Evolutionary conservation across 2,113 vertebrate genomes (phyloP).

Genomic region (Arothron firmamentum): DNA sequence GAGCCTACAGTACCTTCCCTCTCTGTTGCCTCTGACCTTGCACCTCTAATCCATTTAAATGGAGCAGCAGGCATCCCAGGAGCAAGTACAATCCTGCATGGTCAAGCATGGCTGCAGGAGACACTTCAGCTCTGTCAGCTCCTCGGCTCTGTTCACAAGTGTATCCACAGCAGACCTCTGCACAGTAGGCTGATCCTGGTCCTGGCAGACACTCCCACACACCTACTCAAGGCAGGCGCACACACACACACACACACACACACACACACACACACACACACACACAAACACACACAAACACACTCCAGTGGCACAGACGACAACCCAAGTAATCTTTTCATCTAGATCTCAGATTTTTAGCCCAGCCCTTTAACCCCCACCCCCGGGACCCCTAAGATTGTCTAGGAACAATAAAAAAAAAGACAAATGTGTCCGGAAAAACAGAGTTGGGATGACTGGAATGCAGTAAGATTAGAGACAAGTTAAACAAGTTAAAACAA

Average conservation of each 20-base stretch:
- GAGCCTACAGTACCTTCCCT: conserved; percentile 48
- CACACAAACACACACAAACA: conserved; percentile 1
- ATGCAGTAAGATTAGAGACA: background rate
- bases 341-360: conserved; percentile 7
- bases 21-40: conserved; percentile 37
- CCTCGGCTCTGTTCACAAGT: conserved; percentile 35
- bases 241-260: conserved; percentile 10
- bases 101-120: conserved; percentile 57
- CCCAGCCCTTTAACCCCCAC: conserved; percentile 12
- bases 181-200: conserved; percentile 44
- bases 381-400: background rate
- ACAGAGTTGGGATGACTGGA: conserved; percentile 5
- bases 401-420: background rate
- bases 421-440: background rate
- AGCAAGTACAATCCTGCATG: conserved; percentile 63
- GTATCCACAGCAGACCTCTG: conserved; percentile 31
- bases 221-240: conserved; percentile 27
- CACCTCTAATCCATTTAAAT: conserved; percentile 44
- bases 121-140: conserved; percentile 36
- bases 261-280: background rate
- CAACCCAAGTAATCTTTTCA: conserved; percentile 8
- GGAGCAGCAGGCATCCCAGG: conserved; percentile 64
- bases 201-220: conserved; percentile 60
- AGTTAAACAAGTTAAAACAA: too few species aligned
- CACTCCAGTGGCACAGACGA: conserved; percentile 22